These are phyloP conservation scores for Hipposideros larvatus DNA, from an alignment of 2,797 vertebrate genomes.

Conservation along the genomic window DNA sequence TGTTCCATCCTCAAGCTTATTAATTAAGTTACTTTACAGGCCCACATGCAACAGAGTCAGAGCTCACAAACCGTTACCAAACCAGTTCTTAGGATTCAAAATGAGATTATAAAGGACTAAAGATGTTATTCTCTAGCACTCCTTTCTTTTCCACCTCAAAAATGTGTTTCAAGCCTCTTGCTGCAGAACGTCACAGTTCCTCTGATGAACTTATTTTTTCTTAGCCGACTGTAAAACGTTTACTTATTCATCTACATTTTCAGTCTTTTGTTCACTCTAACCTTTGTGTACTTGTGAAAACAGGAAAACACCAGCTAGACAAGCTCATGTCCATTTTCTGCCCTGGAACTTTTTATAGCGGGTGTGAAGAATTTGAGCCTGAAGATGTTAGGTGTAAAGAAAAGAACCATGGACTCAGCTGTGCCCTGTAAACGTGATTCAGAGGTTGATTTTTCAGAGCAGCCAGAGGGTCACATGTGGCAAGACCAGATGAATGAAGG, in stretches of 20 bases:
- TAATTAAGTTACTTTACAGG: constrained; percentile 89
- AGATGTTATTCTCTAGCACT: constrained; percentile 87
- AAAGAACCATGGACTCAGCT: background rate
- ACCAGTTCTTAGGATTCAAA: constrained; percentile 88
- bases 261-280: constrained; percentile 75
- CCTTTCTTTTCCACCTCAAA: constrained; percentile 89
- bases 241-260: constrained; percentile 84
- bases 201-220: constrained; percentile 84
- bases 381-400: background rate
- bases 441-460: constrained; percentile 66
- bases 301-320: constrained; percentile 77
- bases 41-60: constrained; percentile 91
- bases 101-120: constrained; percentile 90
- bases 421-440: background rate
- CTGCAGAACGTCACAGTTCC: constrained; percentile 90
- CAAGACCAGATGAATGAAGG: background rate
- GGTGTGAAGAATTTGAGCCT: background rate
- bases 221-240: constrained; percentile 83
- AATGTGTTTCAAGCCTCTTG: constrained; percentile 89
- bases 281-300: constrained; percentile 83
- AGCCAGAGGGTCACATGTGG: constrained; percentile 54
- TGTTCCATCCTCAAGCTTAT: constrained; percentile 88
- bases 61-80: constrained; percentile 87
- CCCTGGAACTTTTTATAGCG: constrained; percentile 37
- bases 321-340: constrained; percentile 83